phyloP scores from a whole-genome alignment of 2,113 vertebrate genomes.

The Myotis yumanensis region DNA sequence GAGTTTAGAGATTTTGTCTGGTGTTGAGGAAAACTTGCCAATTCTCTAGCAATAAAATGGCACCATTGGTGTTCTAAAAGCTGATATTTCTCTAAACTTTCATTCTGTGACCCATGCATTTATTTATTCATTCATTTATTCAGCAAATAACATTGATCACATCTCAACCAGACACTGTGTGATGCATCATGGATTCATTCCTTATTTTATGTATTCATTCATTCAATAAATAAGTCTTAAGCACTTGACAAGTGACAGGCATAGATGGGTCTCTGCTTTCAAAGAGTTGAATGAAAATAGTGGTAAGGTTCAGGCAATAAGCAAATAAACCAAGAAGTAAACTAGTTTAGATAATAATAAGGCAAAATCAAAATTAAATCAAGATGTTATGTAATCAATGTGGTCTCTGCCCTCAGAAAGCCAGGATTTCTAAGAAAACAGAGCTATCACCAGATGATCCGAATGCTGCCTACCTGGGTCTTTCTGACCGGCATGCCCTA shows the following conservation, averaged over 20 bases:
- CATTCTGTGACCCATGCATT: neutral
- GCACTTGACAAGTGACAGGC: neutral
- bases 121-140: neutral
- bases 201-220: neutral
- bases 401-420: neutral
- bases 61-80: neutral
- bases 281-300: neutral
- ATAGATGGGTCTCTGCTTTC: neutral
- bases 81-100: neutral
- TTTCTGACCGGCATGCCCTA: neutral
- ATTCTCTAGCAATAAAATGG: neutral
- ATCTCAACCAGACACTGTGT: neutral
- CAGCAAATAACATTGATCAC: neutral
- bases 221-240: neutral
- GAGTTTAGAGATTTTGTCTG: neutral
- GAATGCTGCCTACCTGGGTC: slow-evolving; percentile 14
- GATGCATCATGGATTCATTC: neutral
- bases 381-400: neutral
- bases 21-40: neutral
- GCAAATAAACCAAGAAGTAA: neutral
- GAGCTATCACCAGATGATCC: neutral
- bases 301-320: neutral
- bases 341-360: neutral
- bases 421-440: neutral
- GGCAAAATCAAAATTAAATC: neutral